phyloP scores from a whole-genome alignment of 2,113 vertebrate species.

The Onychostruthus taczanowskii region DNA sequence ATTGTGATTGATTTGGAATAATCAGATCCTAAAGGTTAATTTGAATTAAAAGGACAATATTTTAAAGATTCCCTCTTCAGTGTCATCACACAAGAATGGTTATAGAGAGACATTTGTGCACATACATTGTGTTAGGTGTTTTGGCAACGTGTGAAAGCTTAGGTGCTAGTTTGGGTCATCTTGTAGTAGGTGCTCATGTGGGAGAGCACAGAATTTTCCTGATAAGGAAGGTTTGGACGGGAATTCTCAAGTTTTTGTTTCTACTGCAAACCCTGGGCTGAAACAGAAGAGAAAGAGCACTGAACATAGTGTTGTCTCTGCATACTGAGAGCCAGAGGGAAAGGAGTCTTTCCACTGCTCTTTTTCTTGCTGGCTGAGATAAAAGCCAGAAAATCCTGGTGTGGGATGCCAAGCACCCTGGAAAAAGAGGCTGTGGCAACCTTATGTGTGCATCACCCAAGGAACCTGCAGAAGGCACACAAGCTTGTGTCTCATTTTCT shows the following conservation, averaged over 20 bases:
- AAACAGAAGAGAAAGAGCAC: not conserved
- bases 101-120: not conserved
- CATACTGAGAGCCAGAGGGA: not conserved
- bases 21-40: not conserved
- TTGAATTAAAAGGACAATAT: not conserved
- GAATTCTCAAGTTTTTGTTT: not conserved
- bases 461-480: not conserved
- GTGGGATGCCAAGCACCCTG: not conserved
- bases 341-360: not conserved
- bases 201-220: not conserved
- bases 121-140: not conserved
- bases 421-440: not conserved
- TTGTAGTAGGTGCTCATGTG: not conserved
- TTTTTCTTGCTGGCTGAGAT: not conserved
- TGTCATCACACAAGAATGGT: not conserved
- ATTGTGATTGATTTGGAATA: constrained; percentile 35
- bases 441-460: not conserved
- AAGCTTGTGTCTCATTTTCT: not conserved
- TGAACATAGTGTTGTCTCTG: not conserved
- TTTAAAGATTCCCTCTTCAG: not conserved
- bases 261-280: not conserved
- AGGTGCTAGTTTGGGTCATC: not conserved
- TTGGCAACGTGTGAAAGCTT: not conserved
- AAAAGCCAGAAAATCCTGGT: not conserved
- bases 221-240: not conserved